Base-by-base conservation (phyloP, 2,797 vertebrate species). In the Argentina silus region DNA sequence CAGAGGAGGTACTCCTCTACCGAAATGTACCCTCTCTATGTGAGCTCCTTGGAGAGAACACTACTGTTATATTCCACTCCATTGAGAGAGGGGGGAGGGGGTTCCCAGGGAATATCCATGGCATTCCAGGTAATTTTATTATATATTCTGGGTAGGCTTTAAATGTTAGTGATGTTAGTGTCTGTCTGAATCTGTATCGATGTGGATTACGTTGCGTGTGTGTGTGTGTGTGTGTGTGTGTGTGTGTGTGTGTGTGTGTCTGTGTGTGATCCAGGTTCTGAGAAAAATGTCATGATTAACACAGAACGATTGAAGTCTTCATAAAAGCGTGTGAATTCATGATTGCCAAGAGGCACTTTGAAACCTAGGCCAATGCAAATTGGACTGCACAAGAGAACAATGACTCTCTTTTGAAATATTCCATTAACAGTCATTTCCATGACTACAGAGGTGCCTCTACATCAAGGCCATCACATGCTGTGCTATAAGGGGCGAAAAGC, bases 381-480 rank as follows among this genome's bases (percentile, higher is more conserved):
- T 3, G 11, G 45, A 4, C 64, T 21, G 23, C 6, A 15, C 12
- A 6, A 27, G 47, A 67, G 47, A 67, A 51, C 47, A 50, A 51
- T 43, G 51, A 55, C 21, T 10, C 21, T 36, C 19, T 53, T 53
- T 55, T 67, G 10, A 48, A 65, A 66, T 8, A 21, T 10, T 21
- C 63, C 17, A 48, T 48, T 42, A 48, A 47, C 7, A 43, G 21
- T 67, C 21, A 67, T 53, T 14, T 36, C 21, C 14, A 27, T 67
- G 12, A 48, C 48, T 53, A 27, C 50, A 3, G 3, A 15, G 10
- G 2, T 15, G 27, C 4, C 7, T 10, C 43, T 11, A 63, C 64
- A 81, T 83, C 74, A 78, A 78, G 71, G 61, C 76, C 72, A 70
- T 23, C 68, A 68, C 42, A 56, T 8, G 59, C 17, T 53, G 55